Evolutionary conservation across 2,797 vertebrate species (phyloP).

Genomic region (Parotocinclus haroldoi): DNA sequence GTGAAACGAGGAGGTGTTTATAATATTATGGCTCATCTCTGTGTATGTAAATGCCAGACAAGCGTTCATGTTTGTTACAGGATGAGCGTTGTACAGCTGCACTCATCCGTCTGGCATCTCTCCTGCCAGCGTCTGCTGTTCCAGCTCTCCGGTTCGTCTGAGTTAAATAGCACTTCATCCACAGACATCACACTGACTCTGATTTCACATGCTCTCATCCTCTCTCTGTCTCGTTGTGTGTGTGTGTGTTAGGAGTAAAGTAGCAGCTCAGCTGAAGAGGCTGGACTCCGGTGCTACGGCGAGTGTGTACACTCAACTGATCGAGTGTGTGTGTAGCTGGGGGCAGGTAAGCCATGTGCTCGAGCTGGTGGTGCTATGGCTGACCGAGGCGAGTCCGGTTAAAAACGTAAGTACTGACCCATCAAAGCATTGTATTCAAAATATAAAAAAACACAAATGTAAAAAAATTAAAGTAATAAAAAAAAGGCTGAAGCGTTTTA

Average conservation of each 20-base stretch:
- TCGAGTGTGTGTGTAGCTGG: slow-evolving; percentile 92
- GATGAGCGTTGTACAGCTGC: slow-evolving; percentile 80
- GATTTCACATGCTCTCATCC: background rate
- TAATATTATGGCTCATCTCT: too few species aligned
- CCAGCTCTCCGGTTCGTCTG: slow-evolving; percentile 83
- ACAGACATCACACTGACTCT: too few species aligned
- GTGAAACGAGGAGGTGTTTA: too few species aligned
- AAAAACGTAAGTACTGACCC: background rate
- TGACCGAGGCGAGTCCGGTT: slow-evolving; percentile 62
- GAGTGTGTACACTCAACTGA: slow-evolving; percentile 71
- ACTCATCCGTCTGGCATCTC: slow-evolving; percentile 84
- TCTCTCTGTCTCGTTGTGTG: too few species aligned
- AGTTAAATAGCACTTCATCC: background rate
- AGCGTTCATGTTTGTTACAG: slow-evolving; percentile 58
- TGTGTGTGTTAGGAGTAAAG: slow-evolving; percentile 73
- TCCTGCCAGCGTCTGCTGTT: slow-evolving; percentile 79
- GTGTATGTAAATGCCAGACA: too few species aligned
- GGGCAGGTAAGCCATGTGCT: slow-evolving; percentile 77
- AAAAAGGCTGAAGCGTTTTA: too few species aligned
- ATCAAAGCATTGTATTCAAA: too few species aligned
- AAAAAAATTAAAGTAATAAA: too few species aligned
- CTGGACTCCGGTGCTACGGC: slow-evolving; percentile 65
- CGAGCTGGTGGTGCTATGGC: slow-evolving; percentile 83
- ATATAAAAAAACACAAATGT: too few species aligned
- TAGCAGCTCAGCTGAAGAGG: slow-evolving; percentile 81